Evolutionary conservation across 2,797 vertebrate genomes (phyloP), one percentile per base, ranked within the genome.

Genomic region (Avahi laniger): DNA sequence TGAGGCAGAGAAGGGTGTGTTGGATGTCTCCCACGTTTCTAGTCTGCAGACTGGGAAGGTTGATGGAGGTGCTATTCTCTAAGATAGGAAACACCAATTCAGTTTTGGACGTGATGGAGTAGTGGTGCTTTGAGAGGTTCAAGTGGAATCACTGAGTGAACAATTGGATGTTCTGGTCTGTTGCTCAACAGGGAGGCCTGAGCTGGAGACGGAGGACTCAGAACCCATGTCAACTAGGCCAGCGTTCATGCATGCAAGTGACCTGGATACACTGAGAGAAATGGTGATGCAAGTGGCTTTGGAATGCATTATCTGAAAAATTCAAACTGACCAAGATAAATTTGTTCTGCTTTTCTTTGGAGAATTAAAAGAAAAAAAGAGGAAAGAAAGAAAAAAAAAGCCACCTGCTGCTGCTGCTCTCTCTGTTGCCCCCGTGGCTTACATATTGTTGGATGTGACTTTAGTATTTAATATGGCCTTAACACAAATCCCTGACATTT

Each of bases 221-320:
- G 86, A 73, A 30, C 20, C 20, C 38, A 52, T 72, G 54, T 72
- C 82, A 73, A 3, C 75, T 90, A 52, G 83, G 41, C 46, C 70
- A 84, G 54, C 7, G 30, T 48, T 67, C 72, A 38, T 17, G 46
- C n/a, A 73, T 69, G 12, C 33, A 52, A 88, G 81, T 91, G 35
- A 65, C 24, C 46, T 59, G 43, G 28, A 50, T 24, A 24, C 33
- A 13, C 13, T 15, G 54, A 87, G 61, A 57, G 52, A 63, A 82
- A 35, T 38, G 17, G 33, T 67, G 33, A 63, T 63, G 52, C 50
- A 35, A 1, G 17, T 48, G 81, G 24, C 24, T 90, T 54, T n/a
- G 11, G 61, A 76, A 72, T 70, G n/a, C 26, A 46, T 35, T 57
- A 41, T 93, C 50, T n/a, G 46, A 93, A 86, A 46, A 57, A 30